Conservation (phyloP, 2,888 invertebrate genomes). For the Eilema sororculum region DNA sequence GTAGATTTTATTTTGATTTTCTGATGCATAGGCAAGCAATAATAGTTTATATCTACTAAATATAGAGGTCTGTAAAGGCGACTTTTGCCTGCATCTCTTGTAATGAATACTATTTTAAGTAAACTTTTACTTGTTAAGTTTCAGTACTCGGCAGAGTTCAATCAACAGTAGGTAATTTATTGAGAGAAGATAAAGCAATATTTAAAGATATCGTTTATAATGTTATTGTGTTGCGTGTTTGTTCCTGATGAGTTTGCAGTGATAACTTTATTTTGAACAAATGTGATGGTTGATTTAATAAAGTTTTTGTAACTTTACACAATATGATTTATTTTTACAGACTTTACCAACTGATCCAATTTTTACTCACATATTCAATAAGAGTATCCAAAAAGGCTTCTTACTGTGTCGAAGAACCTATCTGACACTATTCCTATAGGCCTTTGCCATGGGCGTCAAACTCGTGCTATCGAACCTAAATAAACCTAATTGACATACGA, state of each 20-base stretch:
- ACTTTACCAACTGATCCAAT: neutral
- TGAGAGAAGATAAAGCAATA: conserved; percentile 47
- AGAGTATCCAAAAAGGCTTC: too few species aligned
- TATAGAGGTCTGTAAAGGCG: conserved; percentile 22
- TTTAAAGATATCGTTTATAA: conserved; percentile 49
- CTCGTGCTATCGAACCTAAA: too few species aligned
- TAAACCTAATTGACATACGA: too few species aligned
- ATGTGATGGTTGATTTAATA: conserved; percentile 66
- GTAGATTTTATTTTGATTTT: conserved; percentile 6
- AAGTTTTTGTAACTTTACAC: conserved; percentile 55
- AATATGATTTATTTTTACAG: neutral
- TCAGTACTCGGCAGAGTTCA: conserved; percentile 46
- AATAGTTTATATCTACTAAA: conserved; percentile 11
- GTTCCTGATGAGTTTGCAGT: conserved; percentile 57
- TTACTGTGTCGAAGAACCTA: too few species aligned
- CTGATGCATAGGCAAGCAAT: conserved; percentile 25
- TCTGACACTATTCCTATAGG: too few species aligned
- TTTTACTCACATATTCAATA: too few species aligned
- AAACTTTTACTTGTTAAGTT: conserved; percentile 62
- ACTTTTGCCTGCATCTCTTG: conserved; percentile 47
- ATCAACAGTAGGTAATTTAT: conserved; percentile 40
- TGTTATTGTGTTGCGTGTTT: conserved; percentile 55
- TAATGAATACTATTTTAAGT: conserved; percentile 53
- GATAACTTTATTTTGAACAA: conserved; percentile 70
- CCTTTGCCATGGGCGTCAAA: too few species aligned